Base-by-base conservation (phyloP, 1,140 invertebrate species). In the Drosophila arizonae region DNA sequence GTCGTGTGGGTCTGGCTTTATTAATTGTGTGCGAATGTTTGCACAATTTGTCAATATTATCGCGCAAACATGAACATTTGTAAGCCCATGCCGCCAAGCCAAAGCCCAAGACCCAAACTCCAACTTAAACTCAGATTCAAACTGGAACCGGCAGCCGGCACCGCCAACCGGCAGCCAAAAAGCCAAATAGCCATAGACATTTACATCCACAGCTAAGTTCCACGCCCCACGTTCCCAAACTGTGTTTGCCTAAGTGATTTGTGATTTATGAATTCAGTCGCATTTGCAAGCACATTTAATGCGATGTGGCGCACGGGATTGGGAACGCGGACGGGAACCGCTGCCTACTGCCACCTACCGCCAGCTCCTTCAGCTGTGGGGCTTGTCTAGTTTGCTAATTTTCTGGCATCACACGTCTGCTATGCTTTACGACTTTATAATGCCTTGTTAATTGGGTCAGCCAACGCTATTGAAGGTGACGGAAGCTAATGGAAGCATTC, bases 1-100 rank as follows among this genome's bases (percentile, higher is more conserved):
- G 28, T 60, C 65, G 72, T 81, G 61, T 81, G 77, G 66, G 73
- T 64, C 71, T 81, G 54, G 58, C 65, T 72, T 88, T 85, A 82
- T 89, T 90, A 90, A 90, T 90, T 86, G 86, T 86, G 81, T 86
- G 86, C 86, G 87, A 90, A 90, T 90, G 87, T 90, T 90, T 90
- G 86, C 86, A 90, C 87, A 90, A 90, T 90, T 90, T 90, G 86
- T 90, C 86, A 84, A 81, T 82, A 90, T 82, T 87, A 90, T 90
- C 87, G 76, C 77, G 54, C 68, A 84, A 84, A 87, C 84, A 87
- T 80, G 79, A 77, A 66, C 84, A 87, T 82, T 82, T 81, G 76
- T 62, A 60, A 45, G 55, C 64, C 67, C 63, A 52, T 55, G 55
- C 61, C 75, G 48, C 60, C 71, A 50, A 33, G 11, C 65, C 36